A percentile compares a stretch with the other conserved stretches of the same genome.
These are phyloP conservation scores for Xestia rhomboidea DNA, from an alignment of 2,888 invertebrate species.

Conservation along the genomic window DNA sequence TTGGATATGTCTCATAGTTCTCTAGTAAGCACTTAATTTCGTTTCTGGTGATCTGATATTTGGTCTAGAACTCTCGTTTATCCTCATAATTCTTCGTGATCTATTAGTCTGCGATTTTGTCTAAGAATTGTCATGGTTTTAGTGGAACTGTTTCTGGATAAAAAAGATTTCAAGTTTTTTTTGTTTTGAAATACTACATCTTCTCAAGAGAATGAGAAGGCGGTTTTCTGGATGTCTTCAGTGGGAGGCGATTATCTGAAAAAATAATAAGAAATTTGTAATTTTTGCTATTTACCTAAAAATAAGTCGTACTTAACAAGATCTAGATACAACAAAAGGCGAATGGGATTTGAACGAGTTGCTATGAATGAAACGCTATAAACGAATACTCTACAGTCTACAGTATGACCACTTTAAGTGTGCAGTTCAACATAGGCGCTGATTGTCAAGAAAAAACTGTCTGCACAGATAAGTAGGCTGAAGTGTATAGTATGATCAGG, in stretches of 20 bases:
- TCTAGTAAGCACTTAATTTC: not conserved
- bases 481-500: too few species aligned
- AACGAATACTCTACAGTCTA: too few species aligned
- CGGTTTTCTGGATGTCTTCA: slow-evolving; percentile 67
- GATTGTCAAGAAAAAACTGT: too few species aligned
- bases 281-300: not conserved
- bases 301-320: not conserved
- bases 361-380: not conserved
- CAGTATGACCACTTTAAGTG: too few species aligned
- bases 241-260: slow-evolving; percentile 42
- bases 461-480: too few species aligned
- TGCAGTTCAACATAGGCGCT: too few species aligned
- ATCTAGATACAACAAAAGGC: not conserved
- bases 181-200: slow-evolving; percentile 75
- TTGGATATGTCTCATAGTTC: slow-evolving; percentile 42
- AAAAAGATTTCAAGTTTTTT: slow-evolving; percentile 27
- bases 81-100: slow-evolving; percentile 33
- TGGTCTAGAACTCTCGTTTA: slow-evolving; percentile 18
- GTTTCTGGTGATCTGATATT: slow-evolving; percentile 1
- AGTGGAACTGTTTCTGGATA: not conserved
- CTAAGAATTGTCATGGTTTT: slow-evolving; percentile 35
- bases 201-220: slow-evolving; percentile 78
- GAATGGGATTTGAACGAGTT: not conserved
- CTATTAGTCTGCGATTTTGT: not conserved
- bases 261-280: slow-evolving; percentile 11